Evolutionary conservation across 2,888 invertebrate genomes (phyloP).

Genomic region (Chalcis sispes): DNA sequence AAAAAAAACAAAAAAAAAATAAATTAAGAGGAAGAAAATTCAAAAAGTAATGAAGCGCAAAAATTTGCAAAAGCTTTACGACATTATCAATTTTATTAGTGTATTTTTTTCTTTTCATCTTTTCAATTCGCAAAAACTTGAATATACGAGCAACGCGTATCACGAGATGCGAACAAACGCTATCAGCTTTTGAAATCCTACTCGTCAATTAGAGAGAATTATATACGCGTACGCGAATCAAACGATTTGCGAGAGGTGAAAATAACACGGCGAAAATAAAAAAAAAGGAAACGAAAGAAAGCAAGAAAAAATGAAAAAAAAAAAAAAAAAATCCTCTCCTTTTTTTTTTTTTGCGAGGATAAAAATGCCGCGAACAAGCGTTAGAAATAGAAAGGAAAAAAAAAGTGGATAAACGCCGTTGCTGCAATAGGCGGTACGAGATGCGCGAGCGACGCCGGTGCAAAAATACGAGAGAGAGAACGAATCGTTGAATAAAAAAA

Average conservation of each 20-base stretch:
- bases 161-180: not conserved
- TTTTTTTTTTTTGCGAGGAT: conserved; percentile 17
- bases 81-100: conserved; percentile 25
- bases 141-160: not conserved
- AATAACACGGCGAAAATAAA: not conserved
- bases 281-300: too few relatives aligned
- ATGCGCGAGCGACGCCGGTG: not conserved
- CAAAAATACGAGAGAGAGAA: conserved; percentile 20
- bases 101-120: too few relatives aligned
- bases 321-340: not conserved
- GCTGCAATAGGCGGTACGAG: not conserved
- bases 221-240: not conserved
- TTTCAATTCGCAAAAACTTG: not conserved
- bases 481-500: conserved; percentile 20
- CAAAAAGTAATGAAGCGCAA: too few relatives aligned
- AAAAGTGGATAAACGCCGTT: not conserved
- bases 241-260: too few relatives aligned
- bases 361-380: conserved; percentile 34
- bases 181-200: conserved; percentile 45
- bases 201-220: conserved; percentile 34
- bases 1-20: too few relatives aligned
- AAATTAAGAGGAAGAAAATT: too few relatives aligned
- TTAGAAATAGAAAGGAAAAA: conserved; percentile 11
- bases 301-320: not conserved
- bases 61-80: not conserved